Evolutionary conservation across 2,113 vertebrate genomes (phyloP), one percentile per base, ranked within the genome.

Genomic region (Campylorhamphus procurvoides): DNA sequence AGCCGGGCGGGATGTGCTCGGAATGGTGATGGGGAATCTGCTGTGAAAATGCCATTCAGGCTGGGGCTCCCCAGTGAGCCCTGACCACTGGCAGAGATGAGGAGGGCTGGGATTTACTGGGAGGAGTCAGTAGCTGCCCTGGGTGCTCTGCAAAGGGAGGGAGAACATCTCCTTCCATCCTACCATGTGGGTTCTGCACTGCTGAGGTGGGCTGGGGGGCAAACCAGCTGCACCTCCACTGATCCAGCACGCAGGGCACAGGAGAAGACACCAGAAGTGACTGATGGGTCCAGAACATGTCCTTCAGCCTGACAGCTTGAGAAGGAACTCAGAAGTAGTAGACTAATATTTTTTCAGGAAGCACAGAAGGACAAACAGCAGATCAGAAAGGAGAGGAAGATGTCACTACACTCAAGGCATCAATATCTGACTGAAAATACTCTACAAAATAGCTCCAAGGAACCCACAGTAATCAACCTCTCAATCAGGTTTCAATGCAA

Each of bases 11-110:
- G 68, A 90, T 46, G 73, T 79, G 64, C 33, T 46, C 44, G 5
- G 90, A 94, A 96, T 92, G 85, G 58, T 29, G 92, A 94, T 40
- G 25, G 83, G 85, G 67, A 23, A 88, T 64, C 91, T 84, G 88
- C 90, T 90, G 29, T 68, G 46, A 79, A 84, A 90, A 93, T 71
- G 72, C 68, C 64, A 2, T 24, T 22, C 76, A 28, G 82, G 62
- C 37, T 1, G 2, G 31, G 90, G 83, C 72, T 53, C 90, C 72
- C 79, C 88, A 73, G 31, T 22, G 60, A 86, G 79, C 52, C 83
- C 83, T 81, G 83, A 66, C 80, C 62, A 29, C 49, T 24, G 3
- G 1, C 2, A 3, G 73, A 78, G 83, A 31, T 13, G 68, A 39
- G 4, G 75, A 63, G 85, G 91, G 73, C 72, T 93, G 85, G 85